Base-by-base conservation (phyloP, 2,888 invertebrate species). In the Perizoma flavofasciatum region DNA sequence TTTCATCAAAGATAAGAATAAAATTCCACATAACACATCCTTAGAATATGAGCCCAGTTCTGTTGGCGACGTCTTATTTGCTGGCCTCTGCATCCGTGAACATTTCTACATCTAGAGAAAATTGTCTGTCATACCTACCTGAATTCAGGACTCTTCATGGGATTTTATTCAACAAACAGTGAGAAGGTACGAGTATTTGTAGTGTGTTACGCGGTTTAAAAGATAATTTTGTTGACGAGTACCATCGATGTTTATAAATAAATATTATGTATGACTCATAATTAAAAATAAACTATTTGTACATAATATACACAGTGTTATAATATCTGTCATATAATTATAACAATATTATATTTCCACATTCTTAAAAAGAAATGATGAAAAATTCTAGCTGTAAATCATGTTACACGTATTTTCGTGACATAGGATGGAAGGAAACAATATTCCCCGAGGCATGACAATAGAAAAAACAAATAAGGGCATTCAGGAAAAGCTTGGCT, bases 61-160 rank as follows among this genome's bases (percentile, higher is more conserved):
- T 81, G 80, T 66, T 45, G 54, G 65, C 69, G 79, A 78, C 78
- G 77, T 77, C 65, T 72, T 68, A 82, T 80, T 82, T 78, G 59
- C 68, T 68, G 72, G 68, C 67, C 62, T 66, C 60, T 63, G 63
- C 66, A 61, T 66, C 71, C 70, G 65, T 71, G 63, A 70, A 69
- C 68, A 71, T 45, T 55, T 53, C 49, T 11, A 46, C 35, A 48
- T 50, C 50, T 57, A 55, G 47, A 55, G 47, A 48, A 60, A 61
- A 61, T 58, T 50, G 44, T 47, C 50, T 61, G 61, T 50, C 58
- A 51, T 65, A 22, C 6, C 10, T 41, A 35, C 55, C 51, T 37
- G 37, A 40, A 46, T 46, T 22, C 34, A 41, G 40, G 9, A 39
- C 8, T 45, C 32, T 9, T 22, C 5, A 33, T 5, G 9, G 4